phyloP scores from a whole-genome alignment of 2,888 invertebrate species.

The Antheraea yamamai region DNA sequence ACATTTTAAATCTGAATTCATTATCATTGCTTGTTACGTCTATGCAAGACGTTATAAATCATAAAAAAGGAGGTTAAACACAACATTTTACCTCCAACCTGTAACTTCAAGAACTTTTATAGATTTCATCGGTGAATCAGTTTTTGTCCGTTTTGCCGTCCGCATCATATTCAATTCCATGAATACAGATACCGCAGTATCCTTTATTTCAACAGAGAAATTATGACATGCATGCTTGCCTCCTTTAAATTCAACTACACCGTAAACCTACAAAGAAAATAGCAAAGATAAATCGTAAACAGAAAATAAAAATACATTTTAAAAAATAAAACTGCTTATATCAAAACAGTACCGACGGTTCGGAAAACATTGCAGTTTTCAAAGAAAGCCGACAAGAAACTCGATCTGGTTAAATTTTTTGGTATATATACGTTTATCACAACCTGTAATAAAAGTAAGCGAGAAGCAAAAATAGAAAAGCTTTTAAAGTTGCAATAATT shows the following conservation, averaged over 20 bases:
- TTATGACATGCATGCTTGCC: slow-evolving; percentile 22
- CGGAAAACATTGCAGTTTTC: too few species aligned
- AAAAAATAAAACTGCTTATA: background rate
- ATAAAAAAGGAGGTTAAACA: background rate
- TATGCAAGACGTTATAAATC: background rate
- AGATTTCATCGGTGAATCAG: background rate
- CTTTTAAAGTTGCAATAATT: too few species aligned
- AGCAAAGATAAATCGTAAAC: background rate
- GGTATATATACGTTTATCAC: too few species aligned
- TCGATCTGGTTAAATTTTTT: too few species aligned
- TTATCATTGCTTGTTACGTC: too few species aligned
- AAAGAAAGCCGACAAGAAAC: too few species aligned
- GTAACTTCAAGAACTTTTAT: slow-evolving; percentile 30
- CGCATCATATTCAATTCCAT: slow-evolving; percentile 28
- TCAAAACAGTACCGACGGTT: too few species aligned
- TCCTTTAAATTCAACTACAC: slow-evolving; percentile 25
- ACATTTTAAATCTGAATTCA: too few species aligned
- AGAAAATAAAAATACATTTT: background rate
- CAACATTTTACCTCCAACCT: slow-evolving; percentile 48
- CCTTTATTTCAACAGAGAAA: slow-evolving; percentile 53
- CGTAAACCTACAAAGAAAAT: slow-evolving; percentile 31
- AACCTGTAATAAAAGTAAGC: too few species aligned
- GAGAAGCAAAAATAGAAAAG: too few species aligned
- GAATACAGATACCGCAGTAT: slow-evolving; percentile 44
- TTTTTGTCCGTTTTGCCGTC: background rate